These are phyloP conservation scores for Avahi laniger DNA, from an alignment of 2,797 vertebrate genomes.

Conservation along the genomic window DNA sequence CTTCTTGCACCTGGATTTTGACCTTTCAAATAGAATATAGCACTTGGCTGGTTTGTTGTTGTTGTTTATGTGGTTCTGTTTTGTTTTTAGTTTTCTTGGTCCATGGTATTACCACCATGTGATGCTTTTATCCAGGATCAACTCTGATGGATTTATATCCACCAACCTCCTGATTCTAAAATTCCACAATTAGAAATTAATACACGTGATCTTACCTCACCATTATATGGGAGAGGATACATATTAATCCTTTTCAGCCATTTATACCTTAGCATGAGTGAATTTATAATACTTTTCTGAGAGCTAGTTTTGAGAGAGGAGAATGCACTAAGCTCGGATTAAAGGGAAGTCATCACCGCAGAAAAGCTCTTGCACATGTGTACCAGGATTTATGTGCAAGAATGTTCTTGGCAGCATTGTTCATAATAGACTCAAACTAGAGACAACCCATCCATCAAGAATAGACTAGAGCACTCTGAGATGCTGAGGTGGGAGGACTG, in stretches of 20 bases:
- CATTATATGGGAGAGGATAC: neutral
- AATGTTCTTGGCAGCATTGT: slow-evolving; percentile 55
- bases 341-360: slow-evolving; percentile 35
- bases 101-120: neutral
- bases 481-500: neutral
- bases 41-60: neutral
- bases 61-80: neutral
- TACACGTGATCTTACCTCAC: neutral
- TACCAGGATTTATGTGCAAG: neutral
- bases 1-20: neutral
- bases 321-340: neutral
- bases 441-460: neutral
- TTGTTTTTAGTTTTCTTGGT: neutral
- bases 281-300: slow-evolving; percentile 28
- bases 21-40: slow-evolving; percentile 26
- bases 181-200: slow-evolving; percentile 20
- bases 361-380: slow-evolving; percentile 44
- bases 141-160: neutral
- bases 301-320: slow-evolving; percentile 60
- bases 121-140: neutral
- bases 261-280: slow-evolving; percentile 11
- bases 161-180: neutral
- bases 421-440: slow-evolving; percentile 9
- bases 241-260: neutral
- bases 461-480: neutral